phyloP scores from a whole-genome alignment of 1,140 invertebrate species.

The Leptestheria dahalacensis region DNA sequence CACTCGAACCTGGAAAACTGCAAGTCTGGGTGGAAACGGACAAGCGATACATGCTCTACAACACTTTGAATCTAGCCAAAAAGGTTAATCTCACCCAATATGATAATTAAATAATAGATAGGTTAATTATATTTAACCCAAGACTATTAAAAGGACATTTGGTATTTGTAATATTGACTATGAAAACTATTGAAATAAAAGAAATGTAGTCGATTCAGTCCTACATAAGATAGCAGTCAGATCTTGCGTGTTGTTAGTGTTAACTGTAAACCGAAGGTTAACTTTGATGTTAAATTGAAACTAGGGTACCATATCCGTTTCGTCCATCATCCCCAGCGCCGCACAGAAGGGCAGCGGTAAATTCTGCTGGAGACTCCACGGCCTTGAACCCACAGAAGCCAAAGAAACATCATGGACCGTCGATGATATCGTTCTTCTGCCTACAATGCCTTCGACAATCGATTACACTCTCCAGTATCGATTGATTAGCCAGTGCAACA shows the following conservation, averaged over 20 bases:
- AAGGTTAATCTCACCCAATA: no score
- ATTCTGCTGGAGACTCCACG: slow-evolving; percentile 29
- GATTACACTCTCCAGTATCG: slow-evolving; percentile 26
- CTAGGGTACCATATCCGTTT: slow-evolving; percentile 19
- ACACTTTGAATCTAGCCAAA: neutral
- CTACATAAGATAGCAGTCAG: neutral
- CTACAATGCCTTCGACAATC: slow-evolving; percentile 20
- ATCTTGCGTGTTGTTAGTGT: neutral
- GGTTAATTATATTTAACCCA: no score
- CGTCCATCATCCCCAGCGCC: slow-evolving; percentile 16
- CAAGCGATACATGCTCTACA: neutral
- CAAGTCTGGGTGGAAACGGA: neutral
- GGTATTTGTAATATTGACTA: slow-evolving; percentile 16
- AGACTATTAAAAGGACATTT: no score
- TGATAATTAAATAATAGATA: no score
- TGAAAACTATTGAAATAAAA: neutral
- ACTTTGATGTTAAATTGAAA: no score
- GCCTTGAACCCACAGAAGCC: slow-evolving; percentile 22
- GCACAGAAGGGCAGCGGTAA: slow-evolving; percentile 19
- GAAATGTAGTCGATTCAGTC: neutral
- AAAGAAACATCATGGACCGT: slow-evolving; percentile 27
- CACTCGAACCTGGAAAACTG: slow-evolving; percentile 21
- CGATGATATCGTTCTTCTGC: slow-evolving; percentile 26
- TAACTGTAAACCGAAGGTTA: no score
- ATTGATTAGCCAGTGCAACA: slow-evolving; percentile 25